These are phyloP conservation scores for Falco biarmicus DNA, from an alignment of 2,797 vertebrate genomes.

Conservation along the genomic window DNA sequence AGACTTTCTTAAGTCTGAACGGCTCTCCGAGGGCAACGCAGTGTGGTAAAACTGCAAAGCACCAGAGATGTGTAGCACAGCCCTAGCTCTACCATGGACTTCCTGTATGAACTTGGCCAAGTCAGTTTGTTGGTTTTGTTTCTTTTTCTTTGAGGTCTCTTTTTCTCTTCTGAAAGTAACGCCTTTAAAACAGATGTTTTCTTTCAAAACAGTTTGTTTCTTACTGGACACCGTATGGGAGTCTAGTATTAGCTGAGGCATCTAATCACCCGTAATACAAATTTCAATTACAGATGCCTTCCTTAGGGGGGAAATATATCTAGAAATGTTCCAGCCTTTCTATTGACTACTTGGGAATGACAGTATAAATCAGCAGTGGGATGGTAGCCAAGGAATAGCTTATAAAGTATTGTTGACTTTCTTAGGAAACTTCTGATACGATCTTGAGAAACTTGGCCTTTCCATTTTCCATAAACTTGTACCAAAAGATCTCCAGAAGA, in stretches of 20 bases:
- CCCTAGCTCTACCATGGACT: background rate
- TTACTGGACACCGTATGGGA: background rate
- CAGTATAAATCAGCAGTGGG: background rate
- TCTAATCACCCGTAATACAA: background rate
- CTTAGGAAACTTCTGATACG: background rate
- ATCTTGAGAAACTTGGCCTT: background rate
- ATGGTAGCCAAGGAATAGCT: background rate
- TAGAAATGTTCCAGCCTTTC: background rate
- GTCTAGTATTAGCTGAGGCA: background rate
- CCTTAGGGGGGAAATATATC: background rate
- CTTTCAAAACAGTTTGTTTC: background rate
- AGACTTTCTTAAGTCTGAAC: background rate
- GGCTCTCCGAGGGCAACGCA: background rate
- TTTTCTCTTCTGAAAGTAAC: background rate
- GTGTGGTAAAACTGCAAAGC: background rate
- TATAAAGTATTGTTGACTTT: background rate
- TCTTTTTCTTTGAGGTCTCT: background rate
- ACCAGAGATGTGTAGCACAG: background rate
- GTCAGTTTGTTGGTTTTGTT: too few species aligned
- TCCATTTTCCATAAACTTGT: background rate
- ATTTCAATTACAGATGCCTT: background rate
- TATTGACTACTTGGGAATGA: background rate
- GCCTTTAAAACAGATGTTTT: background rate
- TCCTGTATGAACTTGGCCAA: background rate
- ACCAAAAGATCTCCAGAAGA: background rate